These are phyloP conservation scores for Cepaea nemoralis DNA, from an alignment of 1,140 invertebrate species.

Conservation along the genomic window DNA sequence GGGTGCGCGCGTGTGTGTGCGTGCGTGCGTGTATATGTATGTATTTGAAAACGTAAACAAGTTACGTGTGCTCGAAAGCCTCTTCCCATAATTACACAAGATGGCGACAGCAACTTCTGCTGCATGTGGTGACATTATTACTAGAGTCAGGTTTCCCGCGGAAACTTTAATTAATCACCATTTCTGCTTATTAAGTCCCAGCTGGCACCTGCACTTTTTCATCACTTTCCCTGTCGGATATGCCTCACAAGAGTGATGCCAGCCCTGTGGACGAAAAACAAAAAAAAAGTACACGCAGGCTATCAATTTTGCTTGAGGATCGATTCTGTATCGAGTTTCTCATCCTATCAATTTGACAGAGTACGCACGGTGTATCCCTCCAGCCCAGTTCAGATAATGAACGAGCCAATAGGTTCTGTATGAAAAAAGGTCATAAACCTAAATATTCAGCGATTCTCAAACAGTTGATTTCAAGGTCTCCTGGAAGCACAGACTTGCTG, in stretches of 20 bases:
- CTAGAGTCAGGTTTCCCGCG: too few relatives aligned
- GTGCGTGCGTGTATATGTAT: too few relatives aligned
- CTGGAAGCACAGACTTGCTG: too few relatives aligned
- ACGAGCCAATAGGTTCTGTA: background rate
- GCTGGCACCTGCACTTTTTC: background rate
- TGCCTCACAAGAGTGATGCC: too few relatives aligned
- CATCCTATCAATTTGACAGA: background rate
- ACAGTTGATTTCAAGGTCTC: too few relatives aligned
- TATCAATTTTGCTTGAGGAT: background rate
- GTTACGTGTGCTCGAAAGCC: too few relatives aligned
- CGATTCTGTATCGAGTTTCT: constrained; percentile 6
- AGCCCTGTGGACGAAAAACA: background rate
- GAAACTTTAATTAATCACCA: background rate
- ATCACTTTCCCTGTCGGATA: background rate
- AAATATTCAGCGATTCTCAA: too few relatives aligned
- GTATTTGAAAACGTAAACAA: too few relatives aligned
- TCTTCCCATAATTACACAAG: too few relatives aligned
- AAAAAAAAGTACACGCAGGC: background rate
- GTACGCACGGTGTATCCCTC: background rate
- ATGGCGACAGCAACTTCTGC: too few relatives aligned
- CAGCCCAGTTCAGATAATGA: background rate
- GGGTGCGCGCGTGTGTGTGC: too few relatives aligned
- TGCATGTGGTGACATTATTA: background rate
- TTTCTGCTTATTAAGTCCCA: background rate
- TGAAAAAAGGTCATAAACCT: background rate